Evolutionary conservation across 37 sponge, comb jelly and placozoan genomes (phyloP), one percentile per base, ranked within the genome.

Genomic region (Corticium candelabrum): DNA sequence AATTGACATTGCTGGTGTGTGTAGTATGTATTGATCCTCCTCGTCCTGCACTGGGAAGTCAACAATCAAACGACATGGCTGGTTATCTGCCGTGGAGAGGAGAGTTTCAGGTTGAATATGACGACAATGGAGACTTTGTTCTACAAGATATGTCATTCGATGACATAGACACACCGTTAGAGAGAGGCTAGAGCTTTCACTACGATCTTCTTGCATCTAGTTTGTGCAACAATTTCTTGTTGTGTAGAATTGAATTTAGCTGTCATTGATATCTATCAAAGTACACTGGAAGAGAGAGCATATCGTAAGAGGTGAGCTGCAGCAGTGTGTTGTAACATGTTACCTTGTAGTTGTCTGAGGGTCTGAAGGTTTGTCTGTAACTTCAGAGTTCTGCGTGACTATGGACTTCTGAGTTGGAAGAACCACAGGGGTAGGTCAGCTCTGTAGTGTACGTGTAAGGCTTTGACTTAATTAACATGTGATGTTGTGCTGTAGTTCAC

Each of bases 51-150:
- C 21, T 50, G 11, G 62, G 62, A 11, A 50, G 15, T 11, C 62
- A 11, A 21, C 62, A 50, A 21, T 50, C 62, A 50, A 78, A 50
- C 40, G 87, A 86, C 69, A 86, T 89, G 2, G 57, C 30, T 38
- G 83, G 89, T 34, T 91, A 81, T 83, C 76, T 82, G 83, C 92
- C 92, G n/a, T 87, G 69, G 39, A 79, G 92, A 40, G 89, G 84
- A 30, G 92, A 91, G 34, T 91, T 91, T 72, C 74, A 74, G 34
- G 70, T 77, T n/a, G 62, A 50, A 21, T 50, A 50, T 50, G 21
- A 50, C 11, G 62, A 50, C 21, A 27, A 11, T 27, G 62, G 15
- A 50, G 62, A 50, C 15, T 21, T 27, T 11, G 15, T 50, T 50
- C 21, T 50, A 21, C 11, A 50, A 27, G 62, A 50, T 11, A 50